These are phyloP conservation scores for Argyrosomus japonicus DNA, from an alignment of 2,113 vertebrate genomes.

Conservation along the genomic window DNA sequence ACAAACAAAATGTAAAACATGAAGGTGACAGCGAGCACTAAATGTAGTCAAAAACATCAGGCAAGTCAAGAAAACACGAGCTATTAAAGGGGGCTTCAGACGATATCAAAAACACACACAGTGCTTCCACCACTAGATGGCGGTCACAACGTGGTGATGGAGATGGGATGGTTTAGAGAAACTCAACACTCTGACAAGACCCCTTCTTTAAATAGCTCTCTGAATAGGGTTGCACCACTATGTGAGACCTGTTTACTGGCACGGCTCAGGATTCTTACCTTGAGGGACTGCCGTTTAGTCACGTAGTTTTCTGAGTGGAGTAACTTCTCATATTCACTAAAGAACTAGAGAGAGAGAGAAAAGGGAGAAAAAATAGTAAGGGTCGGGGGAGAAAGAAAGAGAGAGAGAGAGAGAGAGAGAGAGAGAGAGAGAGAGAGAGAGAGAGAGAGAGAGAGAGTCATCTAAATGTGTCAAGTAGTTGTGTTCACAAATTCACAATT, in stretches of 20 bases:
- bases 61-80: neutral
- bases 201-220: constrained; percentile 49
- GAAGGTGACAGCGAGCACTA: neutral
- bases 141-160: neutral
- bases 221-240: constrained; percentile 26
- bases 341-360: constrained; percentile 86
- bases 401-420: neutral
- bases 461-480: constrained; percentile 1
- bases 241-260: constrained; percentile 55
- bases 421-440: constrained; percentile 48
- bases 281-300: constrained; percentile 97
- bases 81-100: neutral
- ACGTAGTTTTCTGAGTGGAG: constrained; percentile 98
- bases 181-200: constrained; percentile 47
- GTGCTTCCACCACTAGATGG: constrained; percentile 63
- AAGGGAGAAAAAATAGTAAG: neutral
- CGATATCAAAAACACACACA: neutral
- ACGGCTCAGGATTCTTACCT: constrained; percentile 84
- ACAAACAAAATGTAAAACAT: neutral
- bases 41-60: neutral
- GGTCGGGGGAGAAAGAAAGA: too few species aligned
- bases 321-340: constrained; percentile 97
- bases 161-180: constrained; percentile 33
- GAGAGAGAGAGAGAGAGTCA: neutral
- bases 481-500: constrained; percentile 8